Evolutionary conservation across 92 coral and sea anemone species (phyloP).

Genomic region (Virgularia gustaviana): DNA sequence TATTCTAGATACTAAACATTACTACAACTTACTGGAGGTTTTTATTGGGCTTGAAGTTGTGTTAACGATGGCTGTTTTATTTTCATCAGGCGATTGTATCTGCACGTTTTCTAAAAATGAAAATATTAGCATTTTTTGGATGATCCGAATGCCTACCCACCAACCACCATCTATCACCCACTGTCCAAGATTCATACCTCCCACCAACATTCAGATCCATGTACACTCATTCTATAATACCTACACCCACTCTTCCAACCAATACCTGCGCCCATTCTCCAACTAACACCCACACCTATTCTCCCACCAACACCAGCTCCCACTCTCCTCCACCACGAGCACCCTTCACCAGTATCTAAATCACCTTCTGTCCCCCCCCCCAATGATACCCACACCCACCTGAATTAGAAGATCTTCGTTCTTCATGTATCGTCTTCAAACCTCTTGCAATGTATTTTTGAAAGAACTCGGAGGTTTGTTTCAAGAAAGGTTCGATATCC

Average conservation of each 20-base stretch:
- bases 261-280: too few species aligned
- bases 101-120: background rate
- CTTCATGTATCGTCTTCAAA: slow-evolving; percentile 79
- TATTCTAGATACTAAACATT: too few species aligned
- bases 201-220: too few species aligned
- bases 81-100: background rate
- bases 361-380: too few species aligned
- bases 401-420: slow-evolving; percentile 60
- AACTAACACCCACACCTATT: too few species aligned
- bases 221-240: too few species aligned
- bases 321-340: slow-evolving; percentile 63
- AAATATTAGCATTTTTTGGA: too few species aligned
- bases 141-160: too few species aligned
- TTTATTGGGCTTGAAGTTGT: background rate
- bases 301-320: slow-evolving; percentile 60
- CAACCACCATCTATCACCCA: too few species aligned
- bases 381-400: too few species aligned
- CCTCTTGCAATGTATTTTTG: slow-evolving; percentile 95
- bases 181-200: too few species aligned
- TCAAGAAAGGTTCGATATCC: slow-evolving; percentile 88
- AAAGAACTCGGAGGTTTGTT: slow-evolving; percentile 89
- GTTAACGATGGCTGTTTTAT: background rate
- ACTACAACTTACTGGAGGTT: background rate
- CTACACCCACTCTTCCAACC: too few species aligned
- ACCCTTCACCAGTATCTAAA: slow-evolving; percentile 43